phyloP scores from a whole-genome alignment of 2,888 invertebrate species.

The Drosophila yooni region DNA sequence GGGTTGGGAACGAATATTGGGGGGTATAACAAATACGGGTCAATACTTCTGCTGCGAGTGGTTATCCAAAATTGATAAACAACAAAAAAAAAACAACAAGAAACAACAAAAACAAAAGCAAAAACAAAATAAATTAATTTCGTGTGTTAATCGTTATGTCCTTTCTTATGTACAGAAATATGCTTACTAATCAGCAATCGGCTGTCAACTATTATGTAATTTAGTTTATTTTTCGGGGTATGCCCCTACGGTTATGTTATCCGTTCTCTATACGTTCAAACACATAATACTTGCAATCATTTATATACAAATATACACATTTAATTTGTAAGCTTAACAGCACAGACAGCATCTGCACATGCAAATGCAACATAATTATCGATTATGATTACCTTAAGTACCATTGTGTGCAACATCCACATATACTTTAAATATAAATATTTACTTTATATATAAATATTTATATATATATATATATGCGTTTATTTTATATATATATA shows the following conservation, averaged over 20 bases:
- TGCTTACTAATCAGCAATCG: conserved; percentile 32
- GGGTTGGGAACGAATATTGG: conserved; percentile 3
- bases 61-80: conserved; percentile 1
- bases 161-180: conserved; percentile 38
- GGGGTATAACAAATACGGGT: conserved; percentile 6
- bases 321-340: conserved; percentile 26
- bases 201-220: conserved; percentile 39
- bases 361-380: conserved; percentile 31
- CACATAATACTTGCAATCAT: conserved; percentile 11
- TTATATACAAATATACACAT: conserved; percentile 22
- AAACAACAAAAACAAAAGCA: neutral
- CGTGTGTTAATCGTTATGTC: conserved; percentile 55
- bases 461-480: conserved; percentile 9
- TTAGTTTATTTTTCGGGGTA: conserved; percentile 31
- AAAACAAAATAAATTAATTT: conserved; percentile 8
- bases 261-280: conserved; percentile 1
- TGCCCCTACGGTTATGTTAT: conserved; percentile 17
- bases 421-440: conserved; percentile 12
- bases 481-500: conserved; percentile 3
- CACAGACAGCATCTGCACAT: conserved; percentile 36
- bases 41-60: conserved; percentile 13
- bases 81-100: neutral
- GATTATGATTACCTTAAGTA: conserved; percentile 28
- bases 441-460: conserved; percentile 12
- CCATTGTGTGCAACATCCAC: conserved; percentile 27